phyloP scores from a whole-genome alignment of 1,140 invertebrate species.

The Drosophila miranda region DNA sequence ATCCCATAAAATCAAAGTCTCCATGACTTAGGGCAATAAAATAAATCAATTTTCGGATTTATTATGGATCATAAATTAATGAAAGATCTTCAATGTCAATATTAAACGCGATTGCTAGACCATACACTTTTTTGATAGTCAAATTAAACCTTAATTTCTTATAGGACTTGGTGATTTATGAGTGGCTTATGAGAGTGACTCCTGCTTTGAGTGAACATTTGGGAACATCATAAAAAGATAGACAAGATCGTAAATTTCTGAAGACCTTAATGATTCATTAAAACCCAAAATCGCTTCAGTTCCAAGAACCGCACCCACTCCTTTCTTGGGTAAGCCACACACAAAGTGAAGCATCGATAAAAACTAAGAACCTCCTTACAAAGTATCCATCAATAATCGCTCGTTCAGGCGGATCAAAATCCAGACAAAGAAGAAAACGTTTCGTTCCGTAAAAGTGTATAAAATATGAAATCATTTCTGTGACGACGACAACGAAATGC shows the following conservation, averaged over 20 bases:
- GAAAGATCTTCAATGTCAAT: too few relatives aligned
- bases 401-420: conserved; percentile 5
- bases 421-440: conserved; percentile 11
- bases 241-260: conserved; percentile 22
- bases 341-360: conserved; percentile 6
- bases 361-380: conserved; percentile 14
- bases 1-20: too few relatives aligned
- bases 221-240: conserved; percentile 23
- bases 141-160: too few relatives aligned
- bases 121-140: too few relatives aligned
- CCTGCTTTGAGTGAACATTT: background rate
- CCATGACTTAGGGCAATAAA: background rate
- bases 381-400: conserved; percentile 49
- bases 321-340: background rate
- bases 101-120: too few relatives aligned
- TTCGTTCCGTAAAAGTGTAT: conserved; percentile 24
- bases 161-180: conserved; percentile 24
- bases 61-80: too few relatives aligned
- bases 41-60: too few relatives aligned
- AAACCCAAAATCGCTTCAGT: conserved; percentile 4
- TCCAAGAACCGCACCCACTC: conserved; percentile 24
- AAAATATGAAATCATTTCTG: conserved; percentile 60
- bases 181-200: background rate
- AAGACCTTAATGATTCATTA: conserved; percentile 24
- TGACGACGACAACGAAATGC: conserved; percentile 41